Evolutionary conservation across 2,797 vertebrate species (phyloP).

Genomic region (Phoebastria nigripes): DNA sequence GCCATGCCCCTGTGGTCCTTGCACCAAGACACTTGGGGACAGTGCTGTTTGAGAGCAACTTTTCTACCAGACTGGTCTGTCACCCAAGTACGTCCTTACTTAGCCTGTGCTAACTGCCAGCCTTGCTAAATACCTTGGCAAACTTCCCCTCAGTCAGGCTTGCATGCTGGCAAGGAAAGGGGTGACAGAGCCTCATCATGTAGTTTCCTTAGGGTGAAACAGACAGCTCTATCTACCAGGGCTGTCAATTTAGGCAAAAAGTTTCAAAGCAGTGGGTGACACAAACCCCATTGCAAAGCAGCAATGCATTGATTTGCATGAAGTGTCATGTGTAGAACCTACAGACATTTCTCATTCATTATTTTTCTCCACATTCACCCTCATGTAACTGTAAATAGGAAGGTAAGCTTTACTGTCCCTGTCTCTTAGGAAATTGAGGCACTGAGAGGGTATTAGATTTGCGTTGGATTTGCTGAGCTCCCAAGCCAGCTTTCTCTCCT

Average conservation of each 20-base stretch:
- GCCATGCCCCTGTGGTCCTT: not conserved
- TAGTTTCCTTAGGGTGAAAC: not conserved
- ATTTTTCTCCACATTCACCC: not conserved
- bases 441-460: not conserved
- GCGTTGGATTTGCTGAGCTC: not conserved
- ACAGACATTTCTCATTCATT: not conserved
- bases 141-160: not conserved
- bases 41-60: not conserved
- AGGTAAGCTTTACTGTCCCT: not conserved
- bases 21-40: rapidly evolving
- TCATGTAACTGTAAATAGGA: not conserved
- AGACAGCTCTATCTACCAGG: not conserved
- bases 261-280: not conserved
- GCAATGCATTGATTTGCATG: not conserved
- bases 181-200: not conserved
- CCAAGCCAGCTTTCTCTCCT: not conserved
- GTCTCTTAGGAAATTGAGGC: not conserved
- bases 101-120: not conserved
- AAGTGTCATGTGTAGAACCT: not conserved
- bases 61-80: not conserved
- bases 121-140: not conserved
- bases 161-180: not conserved
- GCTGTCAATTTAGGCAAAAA: not conserved
- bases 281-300: not conserved
- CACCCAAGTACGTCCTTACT: not conserved